Evolutionary conservation across 2,113 vertebrate genomes (phyloP).

Genomic region (Elgaria multicarinata): DNA sequence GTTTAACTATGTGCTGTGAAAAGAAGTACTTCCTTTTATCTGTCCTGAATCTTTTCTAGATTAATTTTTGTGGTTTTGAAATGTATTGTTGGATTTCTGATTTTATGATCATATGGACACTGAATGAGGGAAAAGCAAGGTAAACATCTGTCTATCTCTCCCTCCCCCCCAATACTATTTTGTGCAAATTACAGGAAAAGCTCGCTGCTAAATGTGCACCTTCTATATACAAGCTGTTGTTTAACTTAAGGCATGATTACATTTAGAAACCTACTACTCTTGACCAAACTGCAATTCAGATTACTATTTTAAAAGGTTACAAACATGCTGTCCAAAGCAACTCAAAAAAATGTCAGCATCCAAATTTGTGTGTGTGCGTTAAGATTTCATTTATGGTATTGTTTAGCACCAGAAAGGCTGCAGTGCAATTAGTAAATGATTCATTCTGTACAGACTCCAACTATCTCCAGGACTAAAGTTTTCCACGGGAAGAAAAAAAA

Average conservation of each 20-base stretch:
- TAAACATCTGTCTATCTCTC: not conserved
- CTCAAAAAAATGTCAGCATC: not conserved
- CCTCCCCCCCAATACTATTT: not conserved
- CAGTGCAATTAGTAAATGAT: slow-evolving; percentile 5
- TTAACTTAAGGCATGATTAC: not conserved
- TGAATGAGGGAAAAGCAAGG: not conserved
- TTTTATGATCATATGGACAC: not conserved
- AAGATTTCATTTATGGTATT: slow-evolving; percentile 26
- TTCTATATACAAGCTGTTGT: not conserved
- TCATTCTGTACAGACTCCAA: not conserved
- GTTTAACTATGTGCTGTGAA: too few relatives aligned
- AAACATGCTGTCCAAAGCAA: not conserved
- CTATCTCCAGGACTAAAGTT: slow-evolving; percentile 5
- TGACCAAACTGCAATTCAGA: not conserved
- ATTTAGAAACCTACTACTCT: not conserved
- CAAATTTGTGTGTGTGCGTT: not conserved
- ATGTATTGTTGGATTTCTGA: not conserved
- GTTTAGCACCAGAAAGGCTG: not conserved
- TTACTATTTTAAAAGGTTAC: not conserved
- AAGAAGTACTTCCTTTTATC: too few relatives aligned
- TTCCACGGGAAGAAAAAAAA: slow-evolving; percentile 17
- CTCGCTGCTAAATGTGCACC: rapidly evolving
- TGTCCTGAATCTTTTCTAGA: too few relatives aligned
- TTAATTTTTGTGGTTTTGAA: not conserved
- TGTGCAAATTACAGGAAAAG: not conserved